Percentiles rank a stretch among this genome's conserved stretches.
Evolutionary conservation across 1,140 invertebrate species (phyloP).

Genomic region (Bombus polaris): DNA sequence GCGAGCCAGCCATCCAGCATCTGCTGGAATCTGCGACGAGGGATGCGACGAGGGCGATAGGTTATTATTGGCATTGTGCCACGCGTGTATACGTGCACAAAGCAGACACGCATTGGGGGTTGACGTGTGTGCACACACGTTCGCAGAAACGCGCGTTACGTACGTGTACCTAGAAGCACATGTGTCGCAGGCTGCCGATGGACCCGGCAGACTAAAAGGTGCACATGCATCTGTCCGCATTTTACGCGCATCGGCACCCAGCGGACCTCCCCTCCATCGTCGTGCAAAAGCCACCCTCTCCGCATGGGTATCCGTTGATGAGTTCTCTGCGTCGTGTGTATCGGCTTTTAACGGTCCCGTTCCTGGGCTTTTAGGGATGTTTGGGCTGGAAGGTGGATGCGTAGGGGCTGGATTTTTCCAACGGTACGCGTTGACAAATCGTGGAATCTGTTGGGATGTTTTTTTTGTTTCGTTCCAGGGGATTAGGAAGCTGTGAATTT

Average conservation of each 20-base stretch:
- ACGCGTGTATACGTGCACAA: constrained; percentile 43
- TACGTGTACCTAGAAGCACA: constrained; percentile 43
- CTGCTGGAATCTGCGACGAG: constrained; percentile 80
- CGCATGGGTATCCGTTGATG: constrained; percentile 36
- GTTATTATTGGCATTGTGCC: constrained; percentile 82
- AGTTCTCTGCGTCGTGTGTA: constrained; percentile 22
- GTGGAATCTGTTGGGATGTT: not conserved
- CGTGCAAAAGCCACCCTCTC: constrained; percentile 48
- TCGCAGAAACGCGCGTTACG: not conserved
- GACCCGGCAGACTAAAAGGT: constrained; percentile 60
- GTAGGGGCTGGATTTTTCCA: not conserved
- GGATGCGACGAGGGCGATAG: constrained; percentile 79
- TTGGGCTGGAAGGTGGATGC: not conserved
- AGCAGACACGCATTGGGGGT: constrained; percentile 30
- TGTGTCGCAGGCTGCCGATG: constrained; percentile 57
- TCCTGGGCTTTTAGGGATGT: constrained; percentile 9
- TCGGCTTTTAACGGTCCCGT: constrained; percentile 62
- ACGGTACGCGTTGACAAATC: not conserved
- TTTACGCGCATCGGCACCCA: constrained; percentile 64
- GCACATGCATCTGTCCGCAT: constrained; percentile 66
- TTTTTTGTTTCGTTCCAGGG: not conserved
- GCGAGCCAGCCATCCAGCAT: constrained; percentile 69
- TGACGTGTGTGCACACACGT: constrained; percentile 46
- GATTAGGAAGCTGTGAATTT: not conserved
- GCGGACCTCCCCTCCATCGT: constrained; percentile 35